A percentile compares a stretch with the other conserved stretches of the same genome.
These are phyloP conservation scores for Dreissena rostriformis DNA, from an alignment of 1,140 invertebrate genomes.

Conservation along the genomic window DNA sequence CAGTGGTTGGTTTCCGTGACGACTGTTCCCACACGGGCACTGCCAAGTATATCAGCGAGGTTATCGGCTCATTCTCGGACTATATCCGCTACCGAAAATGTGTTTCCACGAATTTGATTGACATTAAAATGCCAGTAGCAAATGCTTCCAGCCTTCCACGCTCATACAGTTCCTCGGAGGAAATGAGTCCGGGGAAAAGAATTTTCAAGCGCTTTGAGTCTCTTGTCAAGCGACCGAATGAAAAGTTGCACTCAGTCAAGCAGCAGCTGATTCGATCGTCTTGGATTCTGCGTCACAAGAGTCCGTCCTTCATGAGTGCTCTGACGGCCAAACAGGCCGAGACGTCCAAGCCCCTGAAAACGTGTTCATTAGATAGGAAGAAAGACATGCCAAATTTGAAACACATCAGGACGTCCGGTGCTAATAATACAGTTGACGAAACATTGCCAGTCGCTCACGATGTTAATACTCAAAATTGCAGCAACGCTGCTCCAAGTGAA, in stretches of 20 bases:
- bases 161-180: slow-evolving; percentile 54
- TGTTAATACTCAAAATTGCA: neutral
- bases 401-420: neutral
- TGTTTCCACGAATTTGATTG: slow-evolving; percentile 64
- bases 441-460: neutral
- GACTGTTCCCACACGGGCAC: neutral
- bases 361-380: slow-evolving; percentile 38
- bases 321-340: neutral
- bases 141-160: slow-evolving; percentile 29
- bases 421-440: neutral
- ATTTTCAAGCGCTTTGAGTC: slow-evolving; percentile 47
- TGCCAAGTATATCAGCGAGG: slow-evolving; percentile 52
- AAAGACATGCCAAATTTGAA: slow-evolving; percentile 44
- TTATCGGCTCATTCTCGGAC: slow-evolving; percentile 68
- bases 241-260: slow-evolving; percentile 39
- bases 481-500: neutral
- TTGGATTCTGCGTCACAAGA: slow-evolving; percentile 48
- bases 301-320: slow-evolving; percentile 11
- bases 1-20: slow-evolving; percentile 66
- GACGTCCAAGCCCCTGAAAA: slow-evolving; percentile 16
- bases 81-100: slow-evolving; percentile 68
- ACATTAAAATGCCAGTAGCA: slow-evolving; percentile 61
- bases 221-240: slow-evolving; percentile 40
- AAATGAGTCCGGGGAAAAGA: slow-evolving; percentile 15
- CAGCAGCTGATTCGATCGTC: slow-evolving; percentile 42